These are phyloP conservation scores for Tenebrio molitor DNA, from an alignment of 1,140 invertebrate genomes.

Conservation along the genomic window DNA sequence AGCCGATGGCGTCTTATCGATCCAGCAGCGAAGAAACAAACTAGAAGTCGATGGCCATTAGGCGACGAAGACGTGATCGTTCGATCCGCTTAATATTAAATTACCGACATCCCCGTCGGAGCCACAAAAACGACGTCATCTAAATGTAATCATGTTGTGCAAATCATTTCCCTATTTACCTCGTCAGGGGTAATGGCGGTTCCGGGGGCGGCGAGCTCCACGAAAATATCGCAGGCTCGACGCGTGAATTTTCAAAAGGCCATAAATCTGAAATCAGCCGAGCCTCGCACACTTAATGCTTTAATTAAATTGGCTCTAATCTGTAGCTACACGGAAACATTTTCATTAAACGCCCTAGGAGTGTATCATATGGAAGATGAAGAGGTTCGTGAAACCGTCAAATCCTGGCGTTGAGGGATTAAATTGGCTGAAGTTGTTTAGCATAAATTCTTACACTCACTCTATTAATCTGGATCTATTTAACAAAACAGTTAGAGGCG, in stretches of 20 bases:
- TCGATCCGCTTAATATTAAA: constrained; percentile 1
- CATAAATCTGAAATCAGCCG: constrained; percentile 3
- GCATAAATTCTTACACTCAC: too few relatives aligned
- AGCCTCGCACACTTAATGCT: constrained; percentile 1
- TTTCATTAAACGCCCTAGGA: neutral
- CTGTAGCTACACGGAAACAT: constrained; percentile 10
- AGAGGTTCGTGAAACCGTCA: too few relatives aligned
- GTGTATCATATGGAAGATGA: constrained; percentile 2
- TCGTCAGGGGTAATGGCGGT: neutral
- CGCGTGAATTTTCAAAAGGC: constrained; percentile 4
- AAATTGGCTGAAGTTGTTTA: too few relatives aligned
- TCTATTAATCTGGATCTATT: too few relatives aligned
- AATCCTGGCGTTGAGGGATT: too few relatives aligned
- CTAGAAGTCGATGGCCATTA: neutral
- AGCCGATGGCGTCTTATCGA: too few relatives aligned
- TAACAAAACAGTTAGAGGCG: too few relatives aligned
- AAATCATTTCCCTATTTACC: constrained; percentile 2
- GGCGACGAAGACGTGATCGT: neutral
- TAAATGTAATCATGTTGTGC: constrained; percentile 11
- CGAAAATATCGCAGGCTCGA: neutral
- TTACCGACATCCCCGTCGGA: neutral
- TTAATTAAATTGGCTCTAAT: constrained; percentile 8
- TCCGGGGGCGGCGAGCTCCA: too few relatives aligned
- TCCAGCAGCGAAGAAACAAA: neutral
- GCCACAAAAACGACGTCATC: constrained; percentile 10